Evolutionary conservation across 2,797 vertebrate genomes (phyloP).

Genomic region (Amphiprion clarkii): DNA sequence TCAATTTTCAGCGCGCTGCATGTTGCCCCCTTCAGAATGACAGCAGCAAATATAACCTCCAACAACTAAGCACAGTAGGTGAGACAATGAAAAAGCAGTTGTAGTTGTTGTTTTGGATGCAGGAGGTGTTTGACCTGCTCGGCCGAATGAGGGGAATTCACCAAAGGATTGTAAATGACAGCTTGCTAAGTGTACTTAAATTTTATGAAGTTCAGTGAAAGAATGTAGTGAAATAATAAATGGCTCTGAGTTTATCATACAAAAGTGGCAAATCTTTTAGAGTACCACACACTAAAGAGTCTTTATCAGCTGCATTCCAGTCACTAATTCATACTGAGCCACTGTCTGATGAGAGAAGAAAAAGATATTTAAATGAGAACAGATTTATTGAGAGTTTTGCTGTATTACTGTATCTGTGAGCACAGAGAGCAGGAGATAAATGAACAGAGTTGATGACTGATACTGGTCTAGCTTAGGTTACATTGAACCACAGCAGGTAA

Average conservation of each 20-base stretch:
- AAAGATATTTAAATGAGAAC: too few species aligned
- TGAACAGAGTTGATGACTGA: too few species aligned
- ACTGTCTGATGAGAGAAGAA: too few species aligned
- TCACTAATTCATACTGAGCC: too few species aligned
- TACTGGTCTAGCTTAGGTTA: too few species aligned
- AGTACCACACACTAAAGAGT: not conserved
- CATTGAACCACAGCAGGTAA: too few species aligned
- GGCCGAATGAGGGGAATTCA: constrained; percentile 13
- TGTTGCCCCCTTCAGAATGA: constrained; percentile 58
- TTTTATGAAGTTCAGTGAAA: not conserved
- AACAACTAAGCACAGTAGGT: constrained; percentile 36
- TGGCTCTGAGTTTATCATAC: not conserved
- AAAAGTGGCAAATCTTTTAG: too few species aligned
- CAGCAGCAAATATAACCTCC: constrained; percentile 54
- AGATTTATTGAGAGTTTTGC: too few species aligned
- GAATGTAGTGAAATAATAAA: not conserved
- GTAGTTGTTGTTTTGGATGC: constrained; percentile 24
- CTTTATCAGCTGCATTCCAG: too few species aligned
- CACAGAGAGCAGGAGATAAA: too few species aligned
- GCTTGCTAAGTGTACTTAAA: not conserved
- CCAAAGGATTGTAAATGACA: not conserved
- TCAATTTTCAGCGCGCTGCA: constrained; percentile 74
- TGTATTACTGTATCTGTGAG: too few species aligned
- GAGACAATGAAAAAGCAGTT: constrained; percentile 15
- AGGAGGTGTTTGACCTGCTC: not conserved